These are phyloP conservation scores for Drosophila novamexicana DNA, from an alignment of 1,140 invertebrate species.

Conservation along the genomic window DNA sequence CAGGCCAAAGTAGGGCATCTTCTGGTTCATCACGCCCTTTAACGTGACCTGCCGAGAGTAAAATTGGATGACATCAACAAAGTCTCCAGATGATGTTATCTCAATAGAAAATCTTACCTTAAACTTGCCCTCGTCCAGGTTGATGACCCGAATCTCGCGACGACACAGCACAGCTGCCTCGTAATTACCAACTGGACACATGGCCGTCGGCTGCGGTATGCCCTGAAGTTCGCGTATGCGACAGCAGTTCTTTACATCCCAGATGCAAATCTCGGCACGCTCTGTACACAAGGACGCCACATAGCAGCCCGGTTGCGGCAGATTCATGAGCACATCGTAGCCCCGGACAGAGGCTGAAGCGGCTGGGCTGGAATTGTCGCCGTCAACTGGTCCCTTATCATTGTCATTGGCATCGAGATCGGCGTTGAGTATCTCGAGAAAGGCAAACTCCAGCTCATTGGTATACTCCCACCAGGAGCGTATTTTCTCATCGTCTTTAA, in stretches of 20 bases:
- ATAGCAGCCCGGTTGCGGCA: constrained; percentile 86
- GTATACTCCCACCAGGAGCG: constrained; percentile 73
- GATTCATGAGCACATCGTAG: constrained; percentile 78
- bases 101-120: constrained; percentile 54
- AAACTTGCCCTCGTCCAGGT: constrained; percentile 89
- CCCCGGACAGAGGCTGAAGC: constrained; percentile 28
- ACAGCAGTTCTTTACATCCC: constrained; percentile 89
- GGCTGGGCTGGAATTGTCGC: background rate
- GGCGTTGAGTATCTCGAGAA: constrained; percentile 75
- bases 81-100: background rate
- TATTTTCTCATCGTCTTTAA: constrained; percentile 76
- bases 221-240: constrained; percentile 89
- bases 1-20: constrained; percentile 94
- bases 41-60: constrained; percentile 85
- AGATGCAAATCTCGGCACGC: constrained; percentile 91
- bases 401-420: constrained; percentile 53
- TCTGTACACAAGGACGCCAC: constrained; percentile 90
- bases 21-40: constrained; percentile 96
- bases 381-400: background rate
- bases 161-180: constrained; percentile 92
- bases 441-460: constrained; percentile 76
- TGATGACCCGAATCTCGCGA: constrained; percentile 91
- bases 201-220: constrained; percentile 88
- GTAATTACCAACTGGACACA: constrained; percentile 89
- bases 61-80: too few relatives aligned